These are phyloP conservation scores for Luidia sarsii DNA, from an alignment of 53 echinoderm and acorn worm species.

Conservation along the genomic window DNA sequence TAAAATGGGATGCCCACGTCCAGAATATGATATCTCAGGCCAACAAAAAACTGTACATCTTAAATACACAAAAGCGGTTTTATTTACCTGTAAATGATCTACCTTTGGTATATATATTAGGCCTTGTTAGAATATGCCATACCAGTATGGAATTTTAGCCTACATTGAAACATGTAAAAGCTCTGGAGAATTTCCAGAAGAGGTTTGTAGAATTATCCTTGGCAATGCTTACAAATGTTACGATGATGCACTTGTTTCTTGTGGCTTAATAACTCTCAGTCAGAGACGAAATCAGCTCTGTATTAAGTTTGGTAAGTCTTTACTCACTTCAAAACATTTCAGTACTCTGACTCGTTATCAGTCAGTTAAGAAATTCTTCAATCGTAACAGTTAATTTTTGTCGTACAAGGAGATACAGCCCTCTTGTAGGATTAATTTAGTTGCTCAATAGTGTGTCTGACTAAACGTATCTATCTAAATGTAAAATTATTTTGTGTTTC, in stretches of 20 bases:
- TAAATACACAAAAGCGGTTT: conserved; percentile 32
- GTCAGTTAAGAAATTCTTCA: conserved; percentile 9
- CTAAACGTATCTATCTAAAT: too few species aligned
- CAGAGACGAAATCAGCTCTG: conserved; percentile 9
- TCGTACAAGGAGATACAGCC: conserved; percentile 20
- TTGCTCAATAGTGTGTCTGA: too few species aligned
- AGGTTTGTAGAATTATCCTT: conserved; percentile 29
- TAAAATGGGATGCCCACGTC: conserved; percentile 40
- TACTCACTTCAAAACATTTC: conserved; percentile 2
- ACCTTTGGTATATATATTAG: conserved; percentile 30
- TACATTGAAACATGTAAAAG: conserved; percentile 24
- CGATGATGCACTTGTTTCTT: conserved; percentile 14
- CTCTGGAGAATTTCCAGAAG: conserved; percentile 42
- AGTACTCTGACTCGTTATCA: too few species aligned
- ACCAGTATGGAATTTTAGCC: conserved; percentile 41
- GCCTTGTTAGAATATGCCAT: conserved; percentile 45
- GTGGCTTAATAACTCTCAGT: conserved; percentile 9
- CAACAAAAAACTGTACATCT: conserved; percentile 46
- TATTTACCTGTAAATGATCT: conserved; percentile 34
- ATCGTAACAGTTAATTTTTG: conserved; percentile 7
- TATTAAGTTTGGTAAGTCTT: conserved; percentile 13
- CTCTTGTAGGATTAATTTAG: background rate
- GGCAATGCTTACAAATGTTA: conserved; percentile 13
- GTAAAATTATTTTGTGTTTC: too few species aligned
- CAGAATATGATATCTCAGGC: conserved; percentile 20